Conservation (phyloP, 2,113 vertebrate species). For the Promerops cafer region DNA sequence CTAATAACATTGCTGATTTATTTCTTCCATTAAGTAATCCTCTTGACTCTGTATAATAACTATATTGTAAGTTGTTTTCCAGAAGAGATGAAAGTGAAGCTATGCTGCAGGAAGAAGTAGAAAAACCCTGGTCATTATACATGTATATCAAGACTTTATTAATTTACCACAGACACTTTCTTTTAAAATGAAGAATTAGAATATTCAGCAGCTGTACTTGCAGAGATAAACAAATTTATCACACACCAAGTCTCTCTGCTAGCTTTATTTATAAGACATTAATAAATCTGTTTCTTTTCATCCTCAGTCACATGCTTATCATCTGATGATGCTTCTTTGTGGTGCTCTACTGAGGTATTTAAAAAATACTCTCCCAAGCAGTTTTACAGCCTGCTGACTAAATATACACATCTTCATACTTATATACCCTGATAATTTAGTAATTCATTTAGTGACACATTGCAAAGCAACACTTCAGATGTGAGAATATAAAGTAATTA, state of each 20-base stretch:
- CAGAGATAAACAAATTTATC: background rate
- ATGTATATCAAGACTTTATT: constrained; percentile 4
- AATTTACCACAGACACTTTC: background rate
- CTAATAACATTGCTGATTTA: constrained; percentile 63
- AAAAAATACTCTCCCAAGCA: background rate
- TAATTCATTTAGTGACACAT: background rate
- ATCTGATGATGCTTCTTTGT: background rate
- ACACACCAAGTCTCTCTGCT: background rate
- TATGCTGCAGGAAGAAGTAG: background rate
- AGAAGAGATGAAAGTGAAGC: constrained; percentile 22
- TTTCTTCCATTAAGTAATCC: constrained; percentile 54
- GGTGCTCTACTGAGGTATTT: background rate
- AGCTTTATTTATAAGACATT: background rate
- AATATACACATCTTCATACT: background rate
- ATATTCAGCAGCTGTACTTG: background rate
- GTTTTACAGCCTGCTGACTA: background rate
- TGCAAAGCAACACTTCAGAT: background rate
- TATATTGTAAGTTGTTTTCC: constrained; percentile 45
- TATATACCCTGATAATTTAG: background rate
- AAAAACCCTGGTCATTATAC: background rate
- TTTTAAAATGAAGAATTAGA: constrained; percentile 21
- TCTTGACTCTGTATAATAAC: constrained; percentile 48
- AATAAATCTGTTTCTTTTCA: background rate
- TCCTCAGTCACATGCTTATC: background rate
- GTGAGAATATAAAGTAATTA: background rate